Evolutionary conservation across 1,140 invertebrate species (phyloP), one percentile per base, ranked within the genome.

Genomic region (Metopolophium dirhodum): DNA sequence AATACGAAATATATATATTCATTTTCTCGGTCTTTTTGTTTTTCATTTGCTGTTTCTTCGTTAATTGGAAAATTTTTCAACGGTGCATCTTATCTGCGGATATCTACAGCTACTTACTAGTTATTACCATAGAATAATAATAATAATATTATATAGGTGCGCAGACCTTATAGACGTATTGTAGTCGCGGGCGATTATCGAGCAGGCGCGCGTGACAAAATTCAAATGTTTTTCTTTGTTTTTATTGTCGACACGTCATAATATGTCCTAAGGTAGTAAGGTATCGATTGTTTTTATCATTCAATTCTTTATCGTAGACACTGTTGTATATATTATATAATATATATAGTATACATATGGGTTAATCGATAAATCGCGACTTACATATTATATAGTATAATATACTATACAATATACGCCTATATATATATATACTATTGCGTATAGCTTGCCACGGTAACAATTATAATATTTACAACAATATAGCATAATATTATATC

Each of bases 221-320:
- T 90, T 57, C 88, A 37, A 61, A 90, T 61, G 22, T 90, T 30
- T 90, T 54, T 90, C 87, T 26, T 87, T n/a, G 87, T 88, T 88
- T 54, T 30, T 47, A 47, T n/a, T 88, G n/a, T 23, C 14, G 9
- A 37, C 47, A 35, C 86, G 86, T 51, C 30, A 77, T n/a, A 77
- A 77, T 7, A 77, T n/a, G 61, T 77, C n/a, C 61, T 68, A 77
- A 77, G 30, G 61, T 77, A 77, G 61, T 18, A 7, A n/a, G n/a
- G n/a, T 77, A 77, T 77, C 61, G 61, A 77, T n/a, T 77, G n/a
- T 82, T 85, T 45, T 45, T 45, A 85, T 85, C 83, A n/a, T 3
- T 77, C 61, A 8, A 14, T 77, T 77, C 61, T 77, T 77, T 77
- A 77, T 77, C 61, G 6, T n/a, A n/a, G 30, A 77, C 61, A n/a